Percentiles rank a stretch among this genome's conserved stretches.
These are phyloP conservation scores for Sebastiscus tertius DNA, from an alignment of 2,797 vertebrate species.

Conservation along the genomic window DNA sequence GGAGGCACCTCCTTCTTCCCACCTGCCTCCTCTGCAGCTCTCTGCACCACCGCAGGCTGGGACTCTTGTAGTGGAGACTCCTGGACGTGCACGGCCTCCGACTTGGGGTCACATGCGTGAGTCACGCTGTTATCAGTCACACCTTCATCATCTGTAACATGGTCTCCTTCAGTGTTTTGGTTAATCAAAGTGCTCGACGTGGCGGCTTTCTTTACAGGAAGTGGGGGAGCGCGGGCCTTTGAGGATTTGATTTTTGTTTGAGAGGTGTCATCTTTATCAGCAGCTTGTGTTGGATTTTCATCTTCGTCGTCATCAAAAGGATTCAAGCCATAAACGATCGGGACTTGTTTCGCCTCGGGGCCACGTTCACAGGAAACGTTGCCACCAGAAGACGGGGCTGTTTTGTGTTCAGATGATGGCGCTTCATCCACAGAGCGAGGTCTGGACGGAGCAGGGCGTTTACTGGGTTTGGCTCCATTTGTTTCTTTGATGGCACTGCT, in stretches of 20 bases:
- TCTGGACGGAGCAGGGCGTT: constrained; percentile 69
- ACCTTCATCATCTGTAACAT: neutral
- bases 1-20: constrained; percentile 73
- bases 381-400: neutral
- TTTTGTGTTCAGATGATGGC: neutral
- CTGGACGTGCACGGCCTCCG: constrained; percentile 70
- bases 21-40: constrained; percentile 22
- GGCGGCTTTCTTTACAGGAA: constrained; percentile 51
- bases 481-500: neutral
- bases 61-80: constrained; percentile 82
- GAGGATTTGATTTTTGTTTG: constrained; percentile 50
- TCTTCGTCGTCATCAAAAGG: constrained; percentile 74
- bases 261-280: constrained; percentile 15
- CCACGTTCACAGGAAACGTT: neutral
- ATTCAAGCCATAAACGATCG: constrained; percentile 44
- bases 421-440: constrained; percentile 44
- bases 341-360: constrained; percentile 3
- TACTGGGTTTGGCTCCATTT: constrained; percentile 38
- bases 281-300: constrained; percentile 12
- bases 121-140: neutral
- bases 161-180: neutral
- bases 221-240: constrained; percentile 72
- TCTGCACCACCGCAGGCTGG: constrained; percentile 65
- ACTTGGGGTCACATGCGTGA: constrained; percentile 28
- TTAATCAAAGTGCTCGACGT: neutral